Evolutionary conservation across 2,113 vertebrate species (phyloP), one percentile per base, ranked within the genome.

Genomic region (Gymnarchus niloticus): DNA sequence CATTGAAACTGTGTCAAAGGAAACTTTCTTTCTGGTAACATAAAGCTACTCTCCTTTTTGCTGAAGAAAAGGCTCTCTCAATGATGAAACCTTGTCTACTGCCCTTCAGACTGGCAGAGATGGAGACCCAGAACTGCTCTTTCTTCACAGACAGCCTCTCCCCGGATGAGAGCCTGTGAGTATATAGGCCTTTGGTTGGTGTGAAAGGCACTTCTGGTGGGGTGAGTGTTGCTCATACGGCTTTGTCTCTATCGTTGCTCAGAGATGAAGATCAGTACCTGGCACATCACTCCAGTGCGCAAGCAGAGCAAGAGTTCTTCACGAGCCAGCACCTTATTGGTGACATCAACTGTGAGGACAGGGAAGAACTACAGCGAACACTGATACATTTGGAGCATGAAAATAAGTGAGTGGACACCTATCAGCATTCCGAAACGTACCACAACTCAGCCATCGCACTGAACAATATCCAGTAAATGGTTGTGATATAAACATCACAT

Each of bases 191-290:
- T 19, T 73, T 33, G 33, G 28, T 73, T 69, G 6, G 83, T 6
- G 61, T 49, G 23, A 4, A 56, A 41, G 21, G 23, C 25, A 21
- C 21, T 25, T 44, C 21, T 10, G 33, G 4, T 69, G 59, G 10
- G 25, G 61, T 49, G 54, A 51, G 28, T n/a, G 83, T 54, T 41
- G n/a, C 56, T 83, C 54, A 83, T n/a, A 12, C 23, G 81, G 25
- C n/a, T 48, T 6, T n/a, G 25, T 51, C 51, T 56, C 37, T 80
- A 10, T 80, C 10, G 19, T 37, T 12, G 12, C 19, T 88, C 89
- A 96, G 96, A 90, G 96, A 96, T 0, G 95, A 96, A 86, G 96
- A 96, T 86, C 95, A 96, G 89, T 96, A 96, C 88, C 88, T 96
- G 69, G 89, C 96, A 33, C 93, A 93, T 51, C 95, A 95, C 81